Evolutionary conservation across 2,113 vertebrate genomes (phyloP).

Genomic region (Psilopsiagon aymara): DNA sequence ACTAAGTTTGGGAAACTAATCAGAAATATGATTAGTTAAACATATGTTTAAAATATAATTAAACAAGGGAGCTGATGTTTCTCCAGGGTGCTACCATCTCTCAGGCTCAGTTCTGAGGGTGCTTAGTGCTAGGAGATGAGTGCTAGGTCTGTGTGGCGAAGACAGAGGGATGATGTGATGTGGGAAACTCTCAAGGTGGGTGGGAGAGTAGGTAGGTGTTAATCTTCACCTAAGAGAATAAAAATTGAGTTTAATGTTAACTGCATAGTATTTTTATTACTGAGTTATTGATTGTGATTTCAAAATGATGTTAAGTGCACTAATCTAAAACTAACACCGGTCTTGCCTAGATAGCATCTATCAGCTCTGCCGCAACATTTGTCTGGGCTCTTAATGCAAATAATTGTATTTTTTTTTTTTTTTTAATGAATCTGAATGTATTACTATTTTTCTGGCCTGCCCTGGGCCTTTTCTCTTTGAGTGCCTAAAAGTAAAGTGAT

Average conservation of each 20-base stretch:
- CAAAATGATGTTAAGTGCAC: not conserved
- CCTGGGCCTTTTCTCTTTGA: not conserved
- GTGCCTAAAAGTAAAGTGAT: not conserved
- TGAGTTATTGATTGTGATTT: not conserved
- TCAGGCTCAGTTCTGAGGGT: not conserved
- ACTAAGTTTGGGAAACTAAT: not conserved
- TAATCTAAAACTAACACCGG: not conserved
- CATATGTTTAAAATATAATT: not conserved
- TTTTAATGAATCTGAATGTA: not conserved
- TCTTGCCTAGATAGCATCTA: not conserved
- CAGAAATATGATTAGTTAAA: not conserved
- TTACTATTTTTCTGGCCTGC: not conserved
- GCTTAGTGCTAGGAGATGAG: not conserved
- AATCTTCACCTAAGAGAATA: not conserved
- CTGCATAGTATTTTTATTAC: not conserved
- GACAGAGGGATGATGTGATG: not conserved
- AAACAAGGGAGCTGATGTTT: not conserved
- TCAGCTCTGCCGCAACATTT: not conserved
- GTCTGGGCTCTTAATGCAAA: not conserved
- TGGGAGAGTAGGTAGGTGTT: not conserved
- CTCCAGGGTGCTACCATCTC: not conserved
- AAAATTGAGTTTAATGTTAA: not conserved
- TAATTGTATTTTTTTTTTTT: not conserved
- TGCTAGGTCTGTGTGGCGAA: not conserved
- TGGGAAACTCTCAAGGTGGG: not conserved